Percentiles rank a stretch among this genome's conserved stretches.
These are phyloP conservation scores for Carassius gibelio DNA, from an alignment of 2,113 vertebrate species.

Conservation along the genomic window DNA sequence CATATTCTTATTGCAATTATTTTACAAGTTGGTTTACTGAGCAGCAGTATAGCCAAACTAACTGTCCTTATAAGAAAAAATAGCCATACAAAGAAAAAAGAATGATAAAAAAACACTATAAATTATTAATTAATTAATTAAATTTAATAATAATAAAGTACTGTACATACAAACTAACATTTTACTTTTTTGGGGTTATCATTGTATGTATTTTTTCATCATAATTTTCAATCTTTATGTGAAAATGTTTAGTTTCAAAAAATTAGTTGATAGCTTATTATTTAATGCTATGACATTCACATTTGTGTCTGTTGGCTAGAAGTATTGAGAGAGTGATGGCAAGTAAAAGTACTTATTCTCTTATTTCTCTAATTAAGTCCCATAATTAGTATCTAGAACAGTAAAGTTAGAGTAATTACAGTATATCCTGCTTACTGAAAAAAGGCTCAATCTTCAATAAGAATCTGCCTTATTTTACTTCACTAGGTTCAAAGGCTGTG, in stretches of 20 bases:
- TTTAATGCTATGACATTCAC: not conserved
- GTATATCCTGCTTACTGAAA: not conserved
- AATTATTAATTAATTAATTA: no score
- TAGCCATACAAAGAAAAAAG: not conserved
- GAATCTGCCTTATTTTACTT: not conserved
- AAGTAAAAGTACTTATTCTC: not conserved
- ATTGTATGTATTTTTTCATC: not conserved
- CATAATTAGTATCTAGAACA: slow-evolving; percentile 13
- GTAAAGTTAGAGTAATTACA: not conserved
- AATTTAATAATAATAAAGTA: no score
- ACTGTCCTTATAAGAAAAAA: not conserved
- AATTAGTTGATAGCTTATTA: not conserved
- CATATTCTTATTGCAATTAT: not conserved
- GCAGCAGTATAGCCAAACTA: not conserved
- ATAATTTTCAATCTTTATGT: not conserved
- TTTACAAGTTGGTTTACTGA: not conserved
- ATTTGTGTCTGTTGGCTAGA: not conserved
- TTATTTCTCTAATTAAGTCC: no score
- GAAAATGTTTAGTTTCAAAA: not conserved
- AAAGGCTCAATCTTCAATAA: not conserved
- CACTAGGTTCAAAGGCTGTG: not conserved
- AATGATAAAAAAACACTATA: not conserved
- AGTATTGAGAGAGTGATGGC: not conserved
- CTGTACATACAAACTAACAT: no score
- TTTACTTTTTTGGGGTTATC: not conserved